Evolutionary conservation across 30 jellyfish, hydroid and myxozoan species (phyloP).

Genomic region (Aurelia aurita complex sp. Pacific): DNA sequence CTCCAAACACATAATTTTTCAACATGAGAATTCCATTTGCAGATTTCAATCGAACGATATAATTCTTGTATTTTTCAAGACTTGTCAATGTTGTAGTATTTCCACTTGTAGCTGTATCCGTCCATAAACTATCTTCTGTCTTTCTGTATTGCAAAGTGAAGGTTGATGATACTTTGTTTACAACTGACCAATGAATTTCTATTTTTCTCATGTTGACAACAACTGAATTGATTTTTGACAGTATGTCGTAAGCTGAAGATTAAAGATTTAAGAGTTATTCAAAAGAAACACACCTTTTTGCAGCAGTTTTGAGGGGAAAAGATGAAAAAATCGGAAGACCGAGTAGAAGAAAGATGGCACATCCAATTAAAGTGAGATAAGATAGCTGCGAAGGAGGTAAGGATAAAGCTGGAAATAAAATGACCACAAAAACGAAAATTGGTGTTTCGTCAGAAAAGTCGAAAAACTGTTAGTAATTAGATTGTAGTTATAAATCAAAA

Average conservation of each 20-base stretch:
- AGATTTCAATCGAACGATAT: constrained; percentile 23
- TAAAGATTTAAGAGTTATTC: neutral
- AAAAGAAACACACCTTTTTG: neutral
- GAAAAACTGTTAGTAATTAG: no score
- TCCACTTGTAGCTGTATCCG: neutral
- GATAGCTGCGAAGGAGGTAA: no score
- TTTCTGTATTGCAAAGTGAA: constrained; percentile 35
- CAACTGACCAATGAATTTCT: constrained; percentile 1
- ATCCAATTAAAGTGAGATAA: no score
- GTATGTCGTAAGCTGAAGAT: constrained; percentile 22
- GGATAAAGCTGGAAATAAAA: no score
- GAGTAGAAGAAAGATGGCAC: no score
- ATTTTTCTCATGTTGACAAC: constrained; percentile 19
- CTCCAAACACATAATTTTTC: constrained; percentile 32
- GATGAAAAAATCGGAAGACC: no score
- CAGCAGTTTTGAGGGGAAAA: no score
- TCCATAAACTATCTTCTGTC: constrained; percentile 13
- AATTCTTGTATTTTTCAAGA: constrained; percentile 9
- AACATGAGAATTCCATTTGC: constrained; percentile 18
- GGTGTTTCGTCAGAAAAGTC: no score
- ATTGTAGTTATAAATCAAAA: no score
- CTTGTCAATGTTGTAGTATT: neutral
- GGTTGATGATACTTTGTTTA: constrained; percentile 14
- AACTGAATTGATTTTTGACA: neutral
- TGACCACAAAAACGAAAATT: no score